A percentile compares a stretch with the other conserved stretches of the same genome.
phyloP scores from a whole-genome alignment of 2,113 vertebrate species.

The Psammodynastes pulverulentus region DNA sequence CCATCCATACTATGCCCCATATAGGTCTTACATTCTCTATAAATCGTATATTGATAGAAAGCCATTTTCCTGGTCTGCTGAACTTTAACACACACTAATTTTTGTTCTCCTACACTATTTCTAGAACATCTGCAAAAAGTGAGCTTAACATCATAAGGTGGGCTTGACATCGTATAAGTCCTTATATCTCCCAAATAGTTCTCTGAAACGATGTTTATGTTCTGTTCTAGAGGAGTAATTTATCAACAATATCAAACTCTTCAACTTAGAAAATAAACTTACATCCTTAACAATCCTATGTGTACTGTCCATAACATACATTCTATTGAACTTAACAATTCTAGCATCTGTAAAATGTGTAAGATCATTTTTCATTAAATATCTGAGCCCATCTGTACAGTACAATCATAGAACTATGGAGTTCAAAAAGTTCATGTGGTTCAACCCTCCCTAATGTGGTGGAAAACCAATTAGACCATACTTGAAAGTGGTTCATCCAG shows the following conservation, averaged over 20 bases:
- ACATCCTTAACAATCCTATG: background rate
- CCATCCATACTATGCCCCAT: background rate
- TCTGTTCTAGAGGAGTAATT: background rate
- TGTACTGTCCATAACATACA: background rate
- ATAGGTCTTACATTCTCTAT: background rate
- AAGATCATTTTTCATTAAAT: background rate
- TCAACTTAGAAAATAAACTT: background rate
- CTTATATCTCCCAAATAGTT: background rate
- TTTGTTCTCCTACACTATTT: background rate
- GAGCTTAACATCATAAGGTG: background rate
- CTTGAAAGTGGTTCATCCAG: background rate
- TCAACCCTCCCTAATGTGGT: background rate
- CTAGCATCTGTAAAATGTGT: background rate
- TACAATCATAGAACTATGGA: background rate
- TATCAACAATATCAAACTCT: background rate
- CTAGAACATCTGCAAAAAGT: background rate
- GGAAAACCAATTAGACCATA: background rate
- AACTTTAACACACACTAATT: background rate
- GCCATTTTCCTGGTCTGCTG: background rate
- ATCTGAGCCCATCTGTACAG: background rate
- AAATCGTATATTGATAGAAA: background rate
- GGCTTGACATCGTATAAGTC: background rate
- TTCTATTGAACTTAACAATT: background rate
- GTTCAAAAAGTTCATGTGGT: background rate
- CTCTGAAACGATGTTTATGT: background rate